Base-by-base conservation (phyloP, 2,113 vertebrate genomes). In the Pteropus alecto region DNA sequence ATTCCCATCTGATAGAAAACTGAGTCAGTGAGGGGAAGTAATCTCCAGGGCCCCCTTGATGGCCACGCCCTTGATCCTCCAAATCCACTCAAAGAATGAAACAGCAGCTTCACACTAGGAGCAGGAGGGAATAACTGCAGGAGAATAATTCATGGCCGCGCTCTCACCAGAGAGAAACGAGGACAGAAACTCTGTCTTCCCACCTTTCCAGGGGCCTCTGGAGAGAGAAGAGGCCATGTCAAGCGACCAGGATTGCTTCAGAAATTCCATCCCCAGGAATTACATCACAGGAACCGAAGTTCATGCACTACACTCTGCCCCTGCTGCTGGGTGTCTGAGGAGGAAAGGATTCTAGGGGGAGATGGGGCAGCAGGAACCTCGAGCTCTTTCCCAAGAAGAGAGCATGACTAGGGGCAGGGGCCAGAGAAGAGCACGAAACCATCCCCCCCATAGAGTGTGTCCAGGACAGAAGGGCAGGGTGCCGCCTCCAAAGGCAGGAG, bases 141-240 rank as follows among this genome's bases (percentile, higher is more conserved):
- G 99, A 99, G 99, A 99, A 98, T 99, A 98, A 99, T 99, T 98
- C 98, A 99, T 98, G 98, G 98, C 98, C 98, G 99, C 98, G 97
- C 98, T 99, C 98, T 99, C 99, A 98, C 98, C 98, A 99, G 97
- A 98, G 95, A 94, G 97, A 95, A 74, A 22, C 1, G 19, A 48
- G 14, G 51, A 60, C 24, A 21, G 90, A 60, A 46, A 48, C 0
- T 15, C 70, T 60, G 90, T 90, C 93, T 94, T 97, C 98, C 96
- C 61, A 74, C 96, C 97, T 97, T 96, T 60, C 43, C 79, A 88
- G 86, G 93, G 87, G 77, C 90, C 96, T 93, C 79, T 68, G 92
- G 77, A 83, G 77, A 84, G 22, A 90, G 96, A 96, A 74, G 33
- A 0, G 61, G 96, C 33, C 16, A 19, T 41, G 51, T 33, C n/a